Evolutionary conservation across 2,113 vertebrate genomes (phyloP).

Genomic region (Malurus cyaneus): DNA sequence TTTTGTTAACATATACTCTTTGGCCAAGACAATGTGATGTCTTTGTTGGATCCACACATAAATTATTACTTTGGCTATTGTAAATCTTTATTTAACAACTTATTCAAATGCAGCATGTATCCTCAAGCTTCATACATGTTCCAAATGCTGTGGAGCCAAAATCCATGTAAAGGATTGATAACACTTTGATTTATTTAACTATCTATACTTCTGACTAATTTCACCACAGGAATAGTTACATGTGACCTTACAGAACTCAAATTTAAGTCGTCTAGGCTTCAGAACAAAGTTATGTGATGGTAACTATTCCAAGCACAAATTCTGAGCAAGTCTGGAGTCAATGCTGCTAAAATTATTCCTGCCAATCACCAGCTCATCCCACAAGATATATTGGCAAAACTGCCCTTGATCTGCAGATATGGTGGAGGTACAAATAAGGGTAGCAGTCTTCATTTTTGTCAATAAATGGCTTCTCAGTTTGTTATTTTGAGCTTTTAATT

Average conservation of each 20-base stretch:
- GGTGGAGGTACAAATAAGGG: not conserved
- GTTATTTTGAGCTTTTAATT: not conserved
- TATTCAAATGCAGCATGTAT: slow-evolving; percentile 19
- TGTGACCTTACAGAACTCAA: not conserved
- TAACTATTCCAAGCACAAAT: not conserved
- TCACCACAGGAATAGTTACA: not conserved
- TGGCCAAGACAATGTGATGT: not conserved
- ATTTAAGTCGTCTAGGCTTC: not conserved
- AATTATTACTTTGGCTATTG: slow-evolving; percentile 8
- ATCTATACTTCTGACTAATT: not conserved
- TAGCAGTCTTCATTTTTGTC: not conserved
- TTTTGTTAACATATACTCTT: not conserved
- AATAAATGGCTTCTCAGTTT: not conserved
- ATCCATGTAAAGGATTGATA: not conserved
- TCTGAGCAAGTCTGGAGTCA: not conserved
- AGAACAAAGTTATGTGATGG: not conserved
- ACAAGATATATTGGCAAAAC: not conserved
- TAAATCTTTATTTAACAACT: not conserved
- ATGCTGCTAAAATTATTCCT: not conserved
- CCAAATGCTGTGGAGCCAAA: not conserved
- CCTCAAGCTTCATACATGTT: not conserved
- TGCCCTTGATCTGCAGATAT: not conserved
- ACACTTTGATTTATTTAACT: not conserved
- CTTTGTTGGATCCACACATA: not conserved
- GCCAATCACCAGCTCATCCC: not conserved